Evolutionary conservation across 2,797 vertebrate species (phyloP).

Genomic region (Garrulus glandarius): DNA sequence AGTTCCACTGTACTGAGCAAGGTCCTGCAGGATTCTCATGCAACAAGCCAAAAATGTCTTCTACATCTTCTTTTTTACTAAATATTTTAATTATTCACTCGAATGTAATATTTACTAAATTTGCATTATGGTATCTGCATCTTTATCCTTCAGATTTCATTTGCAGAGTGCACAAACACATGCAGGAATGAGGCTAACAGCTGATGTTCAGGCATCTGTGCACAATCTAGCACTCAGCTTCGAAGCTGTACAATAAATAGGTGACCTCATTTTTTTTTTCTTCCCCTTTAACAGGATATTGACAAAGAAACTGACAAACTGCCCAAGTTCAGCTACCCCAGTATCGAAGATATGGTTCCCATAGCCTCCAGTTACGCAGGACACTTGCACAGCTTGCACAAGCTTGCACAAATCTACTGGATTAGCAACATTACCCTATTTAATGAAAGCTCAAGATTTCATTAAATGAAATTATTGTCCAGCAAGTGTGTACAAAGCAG

Average conservation of each 20-base stretch:
- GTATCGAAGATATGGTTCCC: accelerated
- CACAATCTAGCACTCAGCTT: neutral
- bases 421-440: neutral
- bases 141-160: neutral
- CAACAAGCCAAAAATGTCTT: neutral
- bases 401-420: neutral
- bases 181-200: neutral
- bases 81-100: neutral
- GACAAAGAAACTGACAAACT: too few relatives aligned
- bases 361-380: accelerated
- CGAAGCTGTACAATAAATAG: accelerated
- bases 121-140: neutral
- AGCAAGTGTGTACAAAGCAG: accelerated
- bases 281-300: neutral
- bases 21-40: neutral
- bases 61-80: neutral
- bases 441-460: neutral
- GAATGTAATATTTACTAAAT: neutral
- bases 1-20: neutral
- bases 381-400: neutral
- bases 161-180: neutral
- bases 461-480: accelerated
- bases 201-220: neutral
- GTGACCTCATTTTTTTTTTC: accelerated
- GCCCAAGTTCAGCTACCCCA: accelerated